These are phyloP conservation scores for Cairina moschata DNA, from an alignment of 2,113 vertebrate genomes.

Conservation along the genomic window DNA sequence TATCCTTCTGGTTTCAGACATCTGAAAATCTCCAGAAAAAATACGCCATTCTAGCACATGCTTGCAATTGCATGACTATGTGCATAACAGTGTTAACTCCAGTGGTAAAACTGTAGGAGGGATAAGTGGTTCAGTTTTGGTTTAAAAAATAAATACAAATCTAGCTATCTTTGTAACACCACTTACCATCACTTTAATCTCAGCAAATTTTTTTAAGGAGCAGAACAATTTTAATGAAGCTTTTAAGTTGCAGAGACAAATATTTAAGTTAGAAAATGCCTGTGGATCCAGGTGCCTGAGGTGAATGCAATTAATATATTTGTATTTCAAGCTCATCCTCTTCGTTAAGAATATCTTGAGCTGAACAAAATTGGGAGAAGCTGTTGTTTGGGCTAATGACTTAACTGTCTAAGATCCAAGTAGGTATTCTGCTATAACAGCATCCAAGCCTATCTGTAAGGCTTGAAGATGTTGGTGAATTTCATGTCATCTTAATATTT, in stretches of 20 bases:
- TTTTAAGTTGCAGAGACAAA: background rate
- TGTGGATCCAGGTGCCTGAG: background rate
- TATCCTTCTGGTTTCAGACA: conserved; percentile 1
- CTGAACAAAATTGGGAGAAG: background rate
- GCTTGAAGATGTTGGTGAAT: background rate
- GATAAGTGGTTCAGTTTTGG: background rate
- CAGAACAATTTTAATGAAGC: background rate
- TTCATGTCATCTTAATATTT: background rate
- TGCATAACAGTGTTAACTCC: background rate
- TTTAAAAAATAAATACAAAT: background rate
- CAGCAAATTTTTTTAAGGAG: background rate
- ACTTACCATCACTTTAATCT: background rate
- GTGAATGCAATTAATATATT: background rate
- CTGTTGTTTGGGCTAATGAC: background rate
- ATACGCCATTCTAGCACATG: fast-evolving
- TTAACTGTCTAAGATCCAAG: background rate
- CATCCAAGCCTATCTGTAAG: background rate
- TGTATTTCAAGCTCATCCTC: background rate
- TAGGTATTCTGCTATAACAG: background rate
- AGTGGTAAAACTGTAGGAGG: background rate
- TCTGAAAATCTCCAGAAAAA: background rate
- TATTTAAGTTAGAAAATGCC: background rate
- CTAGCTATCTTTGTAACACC: background rate
- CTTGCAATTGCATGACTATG: background rate
- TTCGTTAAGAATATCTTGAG: background rate